Percentiles rank a stretch among this genome's conserved stretches.
Evolutionary conservation across 2,113 vertebrate genomes (phyloP).

Genomic region (Rhizomys pruinosus): DNA sequence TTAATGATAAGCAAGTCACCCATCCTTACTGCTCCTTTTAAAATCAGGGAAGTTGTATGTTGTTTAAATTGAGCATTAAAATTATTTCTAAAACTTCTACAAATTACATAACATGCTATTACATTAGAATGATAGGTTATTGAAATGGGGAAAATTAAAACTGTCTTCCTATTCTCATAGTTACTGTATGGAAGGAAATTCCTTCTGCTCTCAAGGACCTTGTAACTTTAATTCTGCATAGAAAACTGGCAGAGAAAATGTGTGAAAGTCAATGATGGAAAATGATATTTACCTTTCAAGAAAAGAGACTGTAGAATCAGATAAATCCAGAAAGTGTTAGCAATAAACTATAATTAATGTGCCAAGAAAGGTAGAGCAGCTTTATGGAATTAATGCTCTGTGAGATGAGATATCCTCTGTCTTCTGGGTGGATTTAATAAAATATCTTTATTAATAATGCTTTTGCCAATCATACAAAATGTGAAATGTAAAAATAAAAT

Average conservation of each 20-base stretch:
- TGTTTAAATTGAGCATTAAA: neutral
- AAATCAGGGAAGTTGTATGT: neutral
- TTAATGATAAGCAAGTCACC: neutral
- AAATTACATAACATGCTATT: neutral
- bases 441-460: slow-evolving; percentile 57
- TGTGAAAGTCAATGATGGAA: neutral
- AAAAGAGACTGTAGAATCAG: neutral
- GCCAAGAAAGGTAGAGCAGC: slow-evolving; percentile 30
- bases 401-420: slow-evolving; percentile 30
- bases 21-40: neutral
- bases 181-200: neutral
- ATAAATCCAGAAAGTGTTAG: slow-evolving; percentile 22
- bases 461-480: slow-evolving; percentile 49
- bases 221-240: neutral
- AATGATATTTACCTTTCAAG: slow-evolving; percentile 26
- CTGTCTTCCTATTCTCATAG: neutral
- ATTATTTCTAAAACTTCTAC: neutral
- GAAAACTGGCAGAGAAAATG: neutral
- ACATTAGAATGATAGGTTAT: neutral
- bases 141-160: neutral
- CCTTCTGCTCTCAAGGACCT: neutral
- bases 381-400: neutral
- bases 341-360: slow-evolving; percentile 59
- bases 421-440: slow-evolving; percentile 22
- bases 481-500: slow-evolving; percentile 7